Evolutionary conservation across 2,113 vertebrate genomes (phyloP).

Genomic region (Myxocyprinus asiaticus): DNA sequence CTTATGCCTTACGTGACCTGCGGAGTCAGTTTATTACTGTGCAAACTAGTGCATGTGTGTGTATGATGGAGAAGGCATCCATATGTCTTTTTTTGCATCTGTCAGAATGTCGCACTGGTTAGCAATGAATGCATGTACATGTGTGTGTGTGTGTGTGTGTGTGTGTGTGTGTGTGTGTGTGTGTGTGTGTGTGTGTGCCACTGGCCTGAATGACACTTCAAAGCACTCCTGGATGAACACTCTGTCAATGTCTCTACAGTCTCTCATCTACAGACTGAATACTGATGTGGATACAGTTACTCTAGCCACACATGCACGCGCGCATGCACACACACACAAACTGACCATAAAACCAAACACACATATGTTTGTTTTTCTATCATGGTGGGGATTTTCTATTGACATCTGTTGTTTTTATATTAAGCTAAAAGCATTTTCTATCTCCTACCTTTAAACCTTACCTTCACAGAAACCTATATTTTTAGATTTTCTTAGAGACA

Average conservation of each 20-base stretch:
- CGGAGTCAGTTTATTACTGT: slow-evolving; percentile 24
- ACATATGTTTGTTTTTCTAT: no score
- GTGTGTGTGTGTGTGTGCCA: background rate
- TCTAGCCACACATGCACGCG: no score
- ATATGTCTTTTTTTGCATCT: slow-evolving; percentile 9
- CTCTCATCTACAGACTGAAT: slow-evolving; percentile 7
- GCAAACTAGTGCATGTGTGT: slow-evolving; percentile 18
- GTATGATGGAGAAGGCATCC: slow-evolving; percentile 2
- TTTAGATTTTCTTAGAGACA: no score
- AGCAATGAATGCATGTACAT: background rate
- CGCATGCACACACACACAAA: no score
- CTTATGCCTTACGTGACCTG: slow-evolving; percentile 36
- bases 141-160: no score
- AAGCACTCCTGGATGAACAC: slow-evolving; percentile 4
- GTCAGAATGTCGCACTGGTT: slow-evolving; percentile 1
- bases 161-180: no score
- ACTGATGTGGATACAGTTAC: background rate
- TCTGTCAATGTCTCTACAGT: slow-evolving; percentile 17
- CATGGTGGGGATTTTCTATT: no score
- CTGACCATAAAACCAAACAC: no score
- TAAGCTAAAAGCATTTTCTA: no score
- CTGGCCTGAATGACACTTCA: slow-evolving; percentile 14
- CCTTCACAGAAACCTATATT: no score
- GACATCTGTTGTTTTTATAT: no score
- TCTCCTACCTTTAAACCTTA: no score